Conservation (phyloP, 35 echinoderm and acorn worm species). For the Diadema setosum region DNA sequence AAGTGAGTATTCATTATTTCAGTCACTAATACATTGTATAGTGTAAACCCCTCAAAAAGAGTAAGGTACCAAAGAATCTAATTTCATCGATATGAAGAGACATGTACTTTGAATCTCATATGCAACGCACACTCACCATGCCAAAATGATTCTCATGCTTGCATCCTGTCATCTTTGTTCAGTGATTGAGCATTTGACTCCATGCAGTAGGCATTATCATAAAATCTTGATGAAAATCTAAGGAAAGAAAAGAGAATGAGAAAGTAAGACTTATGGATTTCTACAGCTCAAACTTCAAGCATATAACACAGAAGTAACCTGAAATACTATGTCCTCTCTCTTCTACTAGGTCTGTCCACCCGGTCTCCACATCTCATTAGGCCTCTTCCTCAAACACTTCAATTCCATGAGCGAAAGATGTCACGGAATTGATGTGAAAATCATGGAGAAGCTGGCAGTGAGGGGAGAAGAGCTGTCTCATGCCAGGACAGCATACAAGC, state of each 20-base stretch:
- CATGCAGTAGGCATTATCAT: neutral
- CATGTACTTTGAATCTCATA: too few species aligned
- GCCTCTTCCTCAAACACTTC: neutral
- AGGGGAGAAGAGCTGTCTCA: too few species aligned
- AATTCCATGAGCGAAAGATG: neutral
- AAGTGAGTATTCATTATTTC: neutral
- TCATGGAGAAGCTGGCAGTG: neutral
- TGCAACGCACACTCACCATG: too few species aligned
- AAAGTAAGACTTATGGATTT: neutral
- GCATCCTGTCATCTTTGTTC: neutral
- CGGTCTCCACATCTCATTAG: neutral
- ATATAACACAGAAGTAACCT: neutral
- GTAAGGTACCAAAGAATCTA: neutral
- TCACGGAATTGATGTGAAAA: neutral
- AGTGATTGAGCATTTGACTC: neutral
- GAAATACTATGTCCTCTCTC: neutral
- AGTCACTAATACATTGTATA: neutral
- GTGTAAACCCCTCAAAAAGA: neutral
- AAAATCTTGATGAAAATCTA: neutral
- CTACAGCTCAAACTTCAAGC: neutral
- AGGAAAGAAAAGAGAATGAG: neutral
- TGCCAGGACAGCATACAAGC: too few species aligned
- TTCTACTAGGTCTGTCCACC: constrained; percentile 6
- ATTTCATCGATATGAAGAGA: too few species aligned
- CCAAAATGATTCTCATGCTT: too few species aligned